Conservation (phyloP, 2,888 invertebrate species). For the Chloroclysta siterata region DNA sequence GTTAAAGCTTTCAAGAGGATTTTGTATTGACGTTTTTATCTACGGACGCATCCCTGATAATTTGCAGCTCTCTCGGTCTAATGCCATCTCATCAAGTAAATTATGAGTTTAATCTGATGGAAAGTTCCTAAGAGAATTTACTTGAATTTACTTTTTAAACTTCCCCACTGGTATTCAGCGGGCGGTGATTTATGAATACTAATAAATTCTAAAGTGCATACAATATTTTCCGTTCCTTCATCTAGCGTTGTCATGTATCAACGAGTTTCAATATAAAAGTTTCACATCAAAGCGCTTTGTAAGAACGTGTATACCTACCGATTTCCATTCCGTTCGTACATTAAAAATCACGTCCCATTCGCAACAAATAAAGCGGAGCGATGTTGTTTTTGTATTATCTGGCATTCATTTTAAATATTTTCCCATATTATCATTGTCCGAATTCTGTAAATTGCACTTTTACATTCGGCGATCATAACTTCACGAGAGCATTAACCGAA, state of each 20-base stretch:
- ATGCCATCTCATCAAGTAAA: constrained; percentile 75
- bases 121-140: constrained; percentile 73
- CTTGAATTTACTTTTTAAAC: constrained; percentile 75
- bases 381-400: constrained; percentile 35
- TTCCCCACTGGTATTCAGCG: constrained; percentile 61
- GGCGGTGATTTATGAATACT: constrained; percentile 79
- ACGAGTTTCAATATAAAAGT: constrained; percentile 57
- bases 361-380: constrained; percentile 21
- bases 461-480: constrained; percentile 32
- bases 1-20: constrained; percentile 7
- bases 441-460: constrained; percentile 37
- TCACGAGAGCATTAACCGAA: constrained; percentile 31
- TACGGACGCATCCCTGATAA: constrained; percentile 8
- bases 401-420: constrained; percentile 33
- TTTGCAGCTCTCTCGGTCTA: constrained; percentile 27
- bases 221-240: constrained; percentile 67
- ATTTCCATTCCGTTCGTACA: constrained; percentile 14
- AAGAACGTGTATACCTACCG: constrained; percentile 7
- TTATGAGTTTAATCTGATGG: constrained; percentile 78
- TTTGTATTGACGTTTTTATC: constrained; percentile 1
- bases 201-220: constrained; percentile 67
- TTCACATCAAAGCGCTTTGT: constrained; percentile 33
- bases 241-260: constrained; percentile 66
- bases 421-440: constrained; percentile 32
- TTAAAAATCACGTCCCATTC: constrained; percentile 5